These are phyloP conservation scores for Gopherus evgoodei DNA, from an alignment of 2,113 vertebrate genomes.

Conservation along the genomic window DNA sequence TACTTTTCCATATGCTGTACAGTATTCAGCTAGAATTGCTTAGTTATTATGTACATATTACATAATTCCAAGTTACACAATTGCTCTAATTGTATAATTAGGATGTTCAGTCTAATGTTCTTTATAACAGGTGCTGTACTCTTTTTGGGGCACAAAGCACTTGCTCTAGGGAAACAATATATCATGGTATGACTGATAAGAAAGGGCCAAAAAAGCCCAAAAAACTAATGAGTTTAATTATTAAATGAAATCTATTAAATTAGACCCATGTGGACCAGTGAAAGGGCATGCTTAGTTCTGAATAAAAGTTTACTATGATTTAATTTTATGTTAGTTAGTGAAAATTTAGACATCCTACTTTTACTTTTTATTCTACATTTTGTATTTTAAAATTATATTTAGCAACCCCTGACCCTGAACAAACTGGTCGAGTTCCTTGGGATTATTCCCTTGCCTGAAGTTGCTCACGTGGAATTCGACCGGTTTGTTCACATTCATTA, in stretches of 20 bases:
- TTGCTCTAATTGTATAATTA: accelerated
- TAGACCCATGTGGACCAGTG: not conserved
- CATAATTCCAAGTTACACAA: too few relatives aligned
- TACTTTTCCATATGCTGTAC: not conserved
- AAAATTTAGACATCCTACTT: not conserved
- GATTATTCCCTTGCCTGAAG: too few relatives aligned
- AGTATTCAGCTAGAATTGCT: not conserved
- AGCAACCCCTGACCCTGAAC: not conserved
- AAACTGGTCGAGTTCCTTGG: too few relatives aligned
- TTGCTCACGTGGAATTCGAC: too few relatives aligned
- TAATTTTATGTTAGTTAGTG: not conserved
- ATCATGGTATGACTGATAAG: not conserved
- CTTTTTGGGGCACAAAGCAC: not conserved
- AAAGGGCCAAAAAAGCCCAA: not conserved
- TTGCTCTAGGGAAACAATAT: not conserved
- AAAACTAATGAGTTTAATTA: not conserved
- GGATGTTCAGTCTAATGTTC: not conserved
- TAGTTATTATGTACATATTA: not conserved
- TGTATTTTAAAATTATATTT: not conserved
- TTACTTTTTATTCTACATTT: not conserved
- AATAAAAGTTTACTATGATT: not conserved
- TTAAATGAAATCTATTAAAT: not conserved
- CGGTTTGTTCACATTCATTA: too few relatives aligned
- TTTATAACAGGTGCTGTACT: not conserved
- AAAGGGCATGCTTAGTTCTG: not conserved